Conservation (phyloP, 2,113 vertebrate genomes). For the Tyrannus savana region DNA sequence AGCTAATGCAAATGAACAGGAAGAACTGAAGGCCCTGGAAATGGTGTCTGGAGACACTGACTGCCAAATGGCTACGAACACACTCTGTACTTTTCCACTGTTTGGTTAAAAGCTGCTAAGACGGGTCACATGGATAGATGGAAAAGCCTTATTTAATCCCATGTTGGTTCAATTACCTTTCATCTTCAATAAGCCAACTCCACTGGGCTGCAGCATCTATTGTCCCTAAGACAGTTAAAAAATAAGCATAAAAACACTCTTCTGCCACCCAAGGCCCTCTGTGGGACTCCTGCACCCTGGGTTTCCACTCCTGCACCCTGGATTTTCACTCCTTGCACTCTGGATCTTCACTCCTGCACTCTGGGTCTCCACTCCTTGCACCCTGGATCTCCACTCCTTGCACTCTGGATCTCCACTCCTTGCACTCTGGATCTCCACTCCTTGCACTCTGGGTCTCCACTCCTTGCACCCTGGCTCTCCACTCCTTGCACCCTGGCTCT, state of each 20-base stretch:
- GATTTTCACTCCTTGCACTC: too few species aligned
- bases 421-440: neutral
- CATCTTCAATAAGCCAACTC: neutral
- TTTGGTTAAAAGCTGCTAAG: neutral
- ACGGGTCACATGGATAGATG: neutral
- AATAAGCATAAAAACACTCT: neutral
- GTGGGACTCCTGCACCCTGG: neutral
- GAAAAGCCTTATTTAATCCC: constrained; percentile 1
- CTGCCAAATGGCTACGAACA: neutral
- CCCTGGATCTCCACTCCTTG: neutral
- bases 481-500: neutral
- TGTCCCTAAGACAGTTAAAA: neutral
- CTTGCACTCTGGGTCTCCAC: neutral
- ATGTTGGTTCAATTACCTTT: neutral
- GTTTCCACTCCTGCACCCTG: neutral
- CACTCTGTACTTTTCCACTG: neutral
- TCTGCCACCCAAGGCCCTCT: neutral
- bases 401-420: neutral
- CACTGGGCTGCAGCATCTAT: neutral
- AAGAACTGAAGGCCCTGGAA: neutral
- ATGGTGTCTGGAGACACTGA: neutral
- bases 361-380: too few species aligned
- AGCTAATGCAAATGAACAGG: neutral
- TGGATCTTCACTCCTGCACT: too few species aligned
- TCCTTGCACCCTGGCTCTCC: neutral